These are phyloP conservation scores for Pocota personata DNA, from an alignment of 2,888 invertebrate genomes.

Conservation along the genomic window DNA sequence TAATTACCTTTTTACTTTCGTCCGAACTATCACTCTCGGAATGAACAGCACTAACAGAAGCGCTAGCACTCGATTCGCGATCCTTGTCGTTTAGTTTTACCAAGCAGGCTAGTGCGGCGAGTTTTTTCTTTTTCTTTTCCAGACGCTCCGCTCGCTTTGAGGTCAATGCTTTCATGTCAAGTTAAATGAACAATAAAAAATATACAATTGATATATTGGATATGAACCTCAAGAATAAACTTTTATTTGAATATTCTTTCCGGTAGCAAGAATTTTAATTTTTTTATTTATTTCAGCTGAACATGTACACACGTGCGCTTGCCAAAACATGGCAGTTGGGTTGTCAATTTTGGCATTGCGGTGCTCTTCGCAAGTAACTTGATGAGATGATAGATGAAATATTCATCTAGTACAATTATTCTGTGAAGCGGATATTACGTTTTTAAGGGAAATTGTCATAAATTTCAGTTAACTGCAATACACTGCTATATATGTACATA, in stretches of 20 bases:
- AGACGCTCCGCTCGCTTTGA: slow-evolving; percentile 84
- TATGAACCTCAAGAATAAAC: not conserved
- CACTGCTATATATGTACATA: no score
- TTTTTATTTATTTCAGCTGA: not conserved
- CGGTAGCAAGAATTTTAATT: not conserved
- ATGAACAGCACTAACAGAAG: not conserved
- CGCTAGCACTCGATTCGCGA: slow-evolving; percentile 75
- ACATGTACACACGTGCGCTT: not conserved
- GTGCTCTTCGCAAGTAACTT: not conserved
- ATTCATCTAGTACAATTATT: not conserved
- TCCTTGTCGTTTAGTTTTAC: slow-evolving; percentile 86
- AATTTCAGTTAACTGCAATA: no score
- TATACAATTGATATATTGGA: not conserved
- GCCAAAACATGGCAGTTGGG: not conserved
- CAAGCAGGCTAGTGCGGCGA: slow-evolving; percentile 85
- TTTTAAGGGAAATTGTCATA: no score
- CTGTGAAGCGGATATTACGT: not conserved
- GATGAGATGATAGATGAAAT: not conserved
- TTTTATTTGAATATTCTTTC: not conserved
- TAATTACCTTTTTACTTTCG: slow-evolving; percentile 31
- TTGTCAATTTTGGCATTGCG: slow-evolving; percentile 4
- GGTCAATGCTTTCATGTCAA: slow-evolving; percentile 82
- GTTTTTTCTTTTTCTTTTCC: slow-evolving; percentile 86
- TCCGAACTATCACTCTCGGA: slow-evolving; percentile 70
- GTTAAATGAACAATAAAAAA: not conserved